These are phyloP conservation scores for Genyomyrus donnyi DNA, from an alignment of 2,113 vertebrate genomes.

Conservation along the genomic window DNA sequence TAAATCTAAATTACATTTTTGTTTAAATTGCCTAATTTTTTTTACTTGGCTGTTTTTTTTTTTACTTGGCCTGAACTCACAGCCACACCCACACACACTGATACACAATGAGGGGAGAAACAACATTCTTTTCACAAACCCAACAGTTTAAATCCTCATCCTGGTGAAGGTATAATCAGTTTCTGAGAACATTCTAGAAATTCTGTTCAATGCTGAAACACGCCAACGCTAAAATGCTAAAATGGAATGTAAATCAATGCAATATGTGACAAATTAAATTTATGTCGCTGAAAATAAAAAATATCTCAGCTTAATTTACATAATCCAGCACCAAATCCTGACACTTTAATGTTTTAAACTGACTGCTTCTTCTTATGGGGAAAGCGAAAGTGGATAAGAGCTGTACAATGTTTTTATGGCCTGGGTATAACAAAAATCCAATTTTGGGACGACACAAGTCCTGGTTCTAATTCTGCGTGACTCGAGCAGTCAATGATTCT, in stretches of 20 bases:
- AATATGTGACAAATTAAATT: not conserved
- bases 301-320: not conserved
- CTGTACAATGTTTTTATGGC: not conserved
- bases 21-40: not conserved
- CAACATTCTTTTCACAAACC: not conserved
- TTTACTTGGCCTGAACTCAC: not conserved
- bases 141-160: not conserved
- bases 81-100: not conserved
- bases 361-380: not conserved
- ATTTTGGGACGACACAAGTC: conserved; percentile 28
- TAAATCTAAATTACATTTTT: not conserved
- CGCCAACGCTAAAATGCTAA: not conserved
- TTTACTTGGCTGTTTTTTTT: not conserved
- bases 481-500: conserved; percentile 48
- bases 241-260: not conserved
- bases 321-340: not conserved
- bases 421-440: conserved; percentile 33
- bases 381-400: not conserved
- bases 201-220: not conserved
- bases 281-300: not conserved
- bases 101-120: not conserved
- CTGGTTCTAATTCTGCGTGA: conserved; percentile 43
- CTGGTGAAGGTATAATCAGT: not conserved
- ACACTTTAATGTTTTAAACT: not conserved
- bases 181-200: not conserved